Evolutionary conservation across 2,113 vertebrate species (phyloP).

Genomic region (Empidonax traillii): DNA sequence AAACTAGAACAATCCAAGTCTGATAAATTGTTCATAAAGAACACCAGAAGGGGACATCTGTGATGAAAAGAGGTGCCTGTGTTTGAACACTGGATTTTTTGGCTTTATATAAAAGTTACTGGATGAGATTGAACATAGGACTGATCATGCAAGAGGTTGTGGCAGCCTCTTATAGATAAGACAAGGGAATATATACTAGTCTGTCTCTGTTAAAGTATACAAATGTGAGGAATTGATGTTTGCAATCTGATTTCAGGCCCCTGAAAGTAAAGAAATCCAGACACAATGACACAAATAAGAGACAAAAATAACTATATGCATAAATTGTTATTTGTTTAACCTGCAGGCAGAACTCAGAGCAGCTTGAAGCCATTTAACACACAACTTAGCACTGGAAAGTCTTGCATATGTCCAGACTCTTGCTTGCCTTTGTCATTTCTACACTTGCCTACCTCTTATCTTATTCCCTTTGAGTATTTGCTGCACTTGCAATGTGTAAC

Average conservation of each 20-base stretch:
- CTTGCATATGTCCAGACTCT: background rate
- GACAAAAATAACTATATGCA: background rate
- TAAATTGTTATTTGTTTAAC: background rate
- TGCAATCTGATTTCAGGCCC: background rate
- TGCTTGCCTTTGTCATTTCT: background rate
- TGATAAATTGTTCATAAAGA: background rate
- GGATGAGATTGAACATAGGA: background rate
- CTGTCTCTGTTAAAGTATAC: background rate
- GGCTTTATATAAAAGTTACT: background rate
- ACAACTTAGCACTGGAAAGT: background rate
- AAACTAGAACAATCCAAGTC: background rate
- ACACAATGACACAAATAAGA: background rate
- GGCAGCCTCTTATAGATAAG: background rate
- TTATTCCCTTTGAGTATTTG: background rate
- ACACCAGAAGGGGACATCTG: background rate
- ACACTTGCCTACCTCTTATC: background rate
- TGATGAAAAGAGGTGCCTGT: background rate
- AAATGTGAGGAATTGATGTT: background rate
- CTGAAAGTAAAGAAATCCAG: slow-evolving; percentile 18
- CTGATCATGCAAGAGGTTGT: background rate
- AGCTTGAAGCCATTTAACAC: background rate
- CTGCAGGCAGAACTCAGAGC: background rate
- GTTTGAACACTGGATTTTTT: background rate
- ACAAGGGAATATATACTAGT: background rate
- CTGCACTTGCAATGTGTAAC: background rate